Evolutionary conservation across 64 coral and sea anemone genomes (phyloP).

Genomic region (Astreopora myriophthalma): DNA sequence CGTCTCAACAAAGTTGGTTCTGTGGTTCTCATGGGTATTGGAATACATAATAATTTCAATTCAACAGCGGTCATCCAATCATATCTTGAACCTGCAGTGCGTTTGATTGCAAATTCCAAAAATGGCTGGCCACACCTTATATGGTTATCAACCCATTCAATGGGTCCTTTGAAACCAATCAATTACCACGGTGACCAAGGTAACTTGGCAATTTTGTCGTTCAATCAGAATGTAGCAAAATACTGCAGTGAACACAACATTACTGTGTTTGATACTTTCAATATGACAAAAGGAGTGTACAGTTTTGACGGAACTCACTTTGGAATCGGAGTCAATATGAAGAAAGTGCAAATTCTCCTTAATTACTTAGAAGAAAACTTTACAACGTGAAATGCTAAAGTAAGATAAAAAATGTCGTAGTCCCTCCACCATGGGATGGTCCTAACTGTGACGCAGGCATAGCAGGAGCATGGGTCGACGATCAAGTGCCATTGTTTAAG

Average conservation of each 20-base stretch:
- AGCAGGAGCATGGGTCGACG: no score
- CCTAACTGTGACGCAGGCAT: no score
- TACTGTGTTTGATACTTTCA: constrained; percentile 78
- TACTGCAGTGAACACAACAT: constrained; percentile 72
- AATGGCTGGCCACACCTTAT: constrained; percentile 83
- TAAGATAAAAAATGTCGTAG: no score
- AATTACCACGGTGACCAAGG: constrained; percentile 65
- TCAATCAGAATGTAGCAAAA: constrained; percentile 52
- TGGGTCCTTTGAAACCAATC: constrained; percentile 85
- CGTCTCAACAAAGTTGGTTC: constrained; percentile 57
- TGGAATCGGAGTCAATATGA: constrained; percentile 80
- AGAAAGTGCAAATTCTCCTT: constrained; percentile 82
- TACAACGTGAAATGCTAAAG: no score
- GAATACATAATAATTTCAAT: constrained; percentile 90
- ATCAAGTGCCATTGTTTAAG: no score
- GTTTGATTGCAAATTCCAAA: constrained; percentile 43
- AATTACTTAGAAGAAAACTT: constrained; percentile 67
- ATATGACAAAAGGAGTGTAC: constrained; percentile 72
- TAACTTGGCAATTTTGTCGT: constrained; percentile 69
- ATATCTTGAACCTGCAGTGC: constrained; percentile 74
- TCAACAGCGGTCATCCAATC: constrained; percentile 53
- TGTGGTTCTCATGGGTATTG: constrained; percentile 65
- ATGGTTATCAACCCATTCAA: constrained; percentile 84
- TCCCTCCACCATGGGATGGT: no score
- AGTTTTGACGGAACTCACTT: constrained; percentile 94